Percentiles rank a stretch among this genome's conserved stretches.
phyloP scores from a whole-genome alignment of 2,888 invertebrate genomes.

The Acronicta psi region DNA sequence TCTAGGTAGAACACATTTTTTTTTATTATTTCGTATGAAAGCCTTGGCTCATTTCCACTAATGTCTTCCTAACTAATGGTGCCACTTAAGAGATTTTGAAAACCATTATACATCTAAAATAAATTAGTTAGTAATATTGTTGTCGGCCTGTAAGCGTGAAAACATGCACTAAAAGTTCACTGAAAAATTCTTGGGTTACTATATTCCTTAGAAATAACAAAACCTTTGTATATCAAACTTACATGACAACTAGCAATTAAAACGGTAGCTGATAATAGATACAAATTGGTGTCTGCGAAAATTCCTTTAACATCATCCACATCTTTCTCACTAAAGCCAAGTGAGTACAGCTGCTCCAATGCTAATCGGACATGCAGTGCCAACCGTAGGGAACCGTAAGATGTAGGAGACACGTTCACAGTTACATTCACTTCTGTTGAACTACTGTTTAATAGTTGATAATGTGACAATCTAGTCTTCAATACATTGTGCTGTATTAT shows the following conservation, averaged over 20 bases:
- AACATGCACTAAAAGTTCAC: too few species aligned
- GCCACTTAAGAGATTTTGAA: too few species aligned
- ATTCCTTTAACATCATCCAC: constrained; percentile 98
- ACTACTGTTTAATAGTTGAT: constrained; percentile 90
- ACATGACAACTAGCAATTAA: constrained; percentile 97
- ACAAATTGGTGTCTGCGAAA: constrained; percentile 98
- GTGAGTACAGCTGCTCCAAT: constrained; percentile 90
- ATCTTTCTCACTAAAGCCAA: constrained; percentile 97
- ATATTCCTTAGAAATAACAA: not conserved
- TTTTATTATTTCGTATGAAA: too few species aligned
- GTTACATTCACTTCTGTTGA: constrained; percentile 91
- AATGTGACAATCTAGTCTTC: constrained; percentile 93
- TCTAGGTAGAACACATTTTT: too few species aligned
- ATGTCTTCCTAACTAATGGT: too few species aligned
- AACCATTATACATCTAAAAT: too few species aligned
- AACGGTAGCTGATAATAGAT: constrained; percentile 96
- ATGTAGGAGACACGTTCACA: constrained; percentile 92
- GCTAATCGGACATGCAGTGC: constrained; percentile 94
- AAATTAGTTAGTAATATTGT: too few species aligned
- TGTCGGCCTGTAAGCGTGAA: too few species aligned
- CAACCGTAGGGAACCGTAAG: constrained; percentile 94
- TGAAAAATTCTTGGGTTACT: too few species aligned
- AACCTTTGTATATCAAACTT: constrained; percentile 80
- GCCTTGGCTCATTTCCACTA: too few species aligned
- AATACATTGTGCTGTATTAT: constrained; percentile 95